Conservation (phyloP, 1,140 invertebrate species). For the Sesamia nonagrioides region DNA sequence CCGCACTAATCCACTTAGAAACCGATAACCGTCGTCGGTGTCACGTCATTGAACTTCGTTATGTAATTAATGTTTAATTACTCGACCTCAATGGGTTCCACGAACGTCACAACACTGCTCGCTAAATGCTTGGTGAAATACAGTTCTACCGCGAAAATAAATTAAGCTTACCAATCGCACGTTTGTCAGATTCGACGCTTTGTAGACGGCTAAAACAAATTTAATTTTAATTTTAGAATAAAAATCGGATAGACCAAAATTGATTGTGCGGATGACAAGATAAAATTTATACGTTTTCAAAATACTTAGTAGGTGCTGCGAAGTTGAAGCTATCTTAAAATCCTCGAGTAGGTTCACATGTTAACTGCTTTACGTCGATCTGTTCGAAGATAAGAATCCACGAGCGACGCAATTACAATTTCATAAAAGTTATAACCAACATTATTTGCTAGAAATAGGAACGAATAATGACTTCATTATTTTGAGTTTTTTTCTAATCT, state of each 20-base stretch:
- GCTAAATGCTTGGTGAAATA: conserved; percentile 26
- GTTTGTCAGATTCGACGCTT: conserved; percentile 45
- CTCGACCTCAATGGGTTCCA: conserved; percentile 34
- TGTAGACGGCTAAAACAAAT: conserved; percentile 50
- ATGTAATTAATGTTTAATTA: conserved; percentile 55
- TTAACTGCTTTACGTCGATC: conserved; percentile 12
- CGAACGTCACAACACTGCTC: conserved; percentile 25
- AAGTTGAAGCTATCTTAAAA: conserved; percentile 1
- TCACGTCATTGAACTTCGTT: conserved; percentile 72
- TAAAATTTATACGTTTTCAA: conserved; percentile 5
- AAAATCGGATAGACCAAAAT: conserved; percentile 51
- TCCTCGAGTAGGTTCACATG: not conserved
- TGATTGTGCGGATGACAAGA: conserved; percentile 40
- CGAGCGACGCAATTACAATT: conserved; percentile 37
- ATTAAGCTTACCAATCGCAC: conserved; percentile 48
- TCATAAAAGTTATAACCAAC: conserved; percentile 51
- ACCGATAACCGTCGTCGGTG: conserved; percentile 58
- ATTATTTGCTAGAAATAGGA: conserved; percentile 61
- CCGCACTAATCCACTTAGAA: conserved; percentile 72
- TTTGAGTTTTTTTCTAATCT: conserved; percentile 65
- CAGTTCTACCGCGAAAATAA: conserved; percentile 36
- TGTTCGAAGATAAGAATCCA: conserved; percentile 37
- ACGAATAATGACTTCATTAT: conserved; percentile 68
- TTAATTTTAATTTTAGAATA: conserved; percentile 48
- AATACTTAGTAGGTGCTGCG: not conserved